Evolutionary conservation across 2,888 invertebrate genomes (phyloP).

Genomic region (Gymnoscelis rufifasciata): DNA sequence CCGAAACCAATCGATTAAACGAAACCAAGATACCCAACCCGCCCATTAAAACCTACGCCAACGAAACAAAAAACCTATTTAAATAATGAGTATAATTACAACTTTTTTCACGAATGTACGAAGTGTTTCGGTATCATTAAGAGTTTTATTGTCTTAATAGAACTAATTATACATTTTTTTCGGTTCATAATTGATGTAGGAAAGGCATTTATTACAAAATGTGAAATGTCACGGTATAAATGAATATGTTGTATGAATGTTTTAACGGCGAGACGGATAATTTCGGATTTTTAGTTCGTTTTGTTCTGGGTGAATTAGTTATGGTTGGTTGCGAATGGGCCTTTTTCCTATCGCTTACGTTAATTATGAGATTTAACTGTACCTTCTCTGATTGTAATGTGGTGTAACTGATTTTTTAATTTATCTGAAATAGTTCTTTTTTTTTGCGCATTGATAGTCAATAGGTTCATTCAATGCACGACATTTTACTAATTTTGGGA

Average conservation of each 20-base stretch:
- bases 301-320: slow-evolving; percentile 74
- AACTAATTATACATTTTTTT: slow-evolving; percentile 79
- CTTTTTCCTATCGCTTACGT: slow-evolving; percentile 54
- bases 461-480: too few species aligned
- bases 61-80: slow-evolving; percentile 75
- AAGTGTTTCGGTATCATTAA: slow-evolving; percentile 77
- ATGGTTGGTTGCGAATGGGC: slow-evolving; percentile 60
- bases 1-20: slow-evolving; percentile 78
- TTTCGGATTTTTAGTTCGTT: slow-evolving; percentile 50
- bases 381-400: background rate
- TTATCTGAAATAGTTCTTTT: background rate
- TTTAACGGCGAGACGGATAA: slow-evolving; percentile 68
- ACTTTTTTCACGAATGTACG: slow-evolving; percentile 75
- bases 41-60: slow-evolving; percentile 67
- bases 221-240: slow-evolving; percentile 78
- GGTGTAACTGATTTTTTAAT: slow-evolving; percentile 10
- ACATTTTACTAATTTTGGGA: too few species aligned
- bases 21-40: slow-evolving; percentile 71
- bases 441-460: too few species aligned
- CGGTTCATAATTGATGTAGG: slow-evolving; percentile 76
- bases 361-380: slow-evolving; percentile 31
- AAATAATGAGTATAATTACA: slow-evolving; percentile 79
- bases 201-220: slow-evolving; percentile 77
- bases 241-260: slow-evolving; percentile 76
- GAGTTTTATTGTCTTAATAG: slow-evolving; percentile 79